phyloP scores from a whole-genome alignment of 2,113 vertebrate genomes.

The Callipepla californica region DNA sequence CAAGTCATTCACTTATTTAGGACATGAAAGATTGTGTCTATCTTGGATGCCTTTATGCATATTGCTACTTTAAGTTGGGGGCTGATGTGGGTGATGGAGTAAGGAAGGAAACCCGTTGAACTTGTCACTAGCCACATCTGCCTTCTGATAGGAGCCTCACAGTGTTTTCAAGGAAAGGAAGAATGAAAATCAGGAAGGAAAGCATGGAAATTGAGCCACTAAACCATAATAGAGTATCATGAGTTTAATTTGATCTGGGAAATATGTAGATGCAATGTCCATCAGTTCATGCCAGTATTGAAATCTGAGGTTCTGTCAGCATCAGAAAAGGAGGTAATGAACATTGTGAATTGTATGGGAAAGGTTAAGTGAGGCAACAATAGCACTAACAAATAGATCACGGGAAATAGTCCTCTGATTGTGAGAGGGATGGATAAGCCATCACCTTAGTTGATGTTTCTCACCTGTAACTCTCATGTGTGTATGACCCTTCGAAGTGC shows the following conservation, averaged over 20 bases:
- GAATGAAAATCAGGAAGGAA: neutral
- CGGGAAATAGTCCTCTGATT: neutral
- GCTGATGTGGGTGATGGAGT: neutral
- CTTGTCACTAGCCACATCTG: neutral
- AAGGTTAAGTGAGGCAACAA: neutral
- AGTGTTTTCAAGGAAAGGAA: neutral
- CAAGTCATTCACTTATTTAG: neutral
- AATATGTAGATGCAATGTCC: neutral
- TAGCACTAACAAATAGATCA: neutral
- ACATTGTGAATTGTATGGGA: neutral
- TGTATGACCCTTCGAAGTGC: neutral
- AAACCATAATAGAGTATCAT: neutral
- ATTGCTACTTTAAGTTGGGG: neutral
- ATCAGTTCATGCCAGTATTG: neutral
- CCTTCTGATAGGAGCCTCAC: neutral
- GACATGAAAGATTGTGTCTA: neutral
- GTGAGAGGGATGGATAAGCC: neutral
- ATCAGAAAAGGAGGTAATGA: neutral
- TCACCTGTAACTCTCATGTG: neutral
- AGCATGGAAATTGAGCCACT: neutral
- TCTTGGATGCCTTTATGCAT: neutral
- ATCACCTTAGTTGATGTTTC: neutral
- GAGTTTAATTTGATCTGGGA: neutral
- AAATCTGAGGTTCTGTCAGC: neutral
- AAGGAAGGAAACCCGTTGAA: neutral